Evolutionary conservation across 2,888 invertebrate genomes (phyloP), one percentile per base, ranked within the genome.

Genomic region (Boloria selene): DNA sequence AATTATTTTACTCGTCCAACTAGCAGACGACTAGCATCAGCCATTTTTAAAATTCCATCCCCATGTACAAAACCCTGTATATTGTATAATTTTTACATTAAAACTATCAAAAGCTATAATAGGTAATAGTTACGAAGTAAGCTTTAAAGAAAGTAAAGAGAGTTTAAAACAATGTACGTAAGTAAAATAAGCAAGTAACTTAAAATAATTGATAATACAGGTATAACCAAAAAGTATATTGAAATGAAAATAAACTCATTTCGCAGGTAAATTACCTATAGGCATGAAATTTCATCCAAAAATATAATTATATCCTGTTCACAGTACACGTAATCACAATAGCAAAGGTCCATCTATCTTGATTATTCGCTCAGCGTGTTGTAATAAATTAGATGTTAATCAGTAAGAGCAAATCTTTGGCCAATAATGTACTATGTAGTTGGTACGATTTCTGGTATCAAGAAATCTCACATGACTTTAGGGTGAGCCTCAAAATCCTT

Each of bases 351-450:
- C 73, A 81, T 83, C 73, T 79, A 80, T 85, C 82, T 84, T 79
- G 82, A 85, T 83, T 81, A 79, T 76, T 78, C 73, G 76, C 77
- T 77, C 76, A 76, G 76, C 77, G 78, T 75, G 79, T 71, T 74
- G 79, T 77, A 73, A 79, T 82, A 82, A 81, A 81, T 81, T 79
- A 77, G 81, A 82, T 81, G 77, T 78, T 78, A 79, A 78, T 79
- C 79, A 71, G 70, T 60, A 67, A 67, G 69, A 69, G 70, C 67
- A 72, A 69, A 71, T 70, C 74, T 77, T 78, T 78, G 70, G 67
- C 68, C 72, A 73, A 75, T 75, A 74, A 70, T 72, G 70, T 70
- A 64, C 65, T 69, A 58, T 58, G 70, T 71, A 70, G 69, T 66
- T 72, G 61, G 55, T 67, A 56, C 78, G 75, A 74, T 73, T 72